phyloP scores from a whole-genome alignment of 2,113 vertebrate genomes.

The Tonatia bakeri region DNA sequence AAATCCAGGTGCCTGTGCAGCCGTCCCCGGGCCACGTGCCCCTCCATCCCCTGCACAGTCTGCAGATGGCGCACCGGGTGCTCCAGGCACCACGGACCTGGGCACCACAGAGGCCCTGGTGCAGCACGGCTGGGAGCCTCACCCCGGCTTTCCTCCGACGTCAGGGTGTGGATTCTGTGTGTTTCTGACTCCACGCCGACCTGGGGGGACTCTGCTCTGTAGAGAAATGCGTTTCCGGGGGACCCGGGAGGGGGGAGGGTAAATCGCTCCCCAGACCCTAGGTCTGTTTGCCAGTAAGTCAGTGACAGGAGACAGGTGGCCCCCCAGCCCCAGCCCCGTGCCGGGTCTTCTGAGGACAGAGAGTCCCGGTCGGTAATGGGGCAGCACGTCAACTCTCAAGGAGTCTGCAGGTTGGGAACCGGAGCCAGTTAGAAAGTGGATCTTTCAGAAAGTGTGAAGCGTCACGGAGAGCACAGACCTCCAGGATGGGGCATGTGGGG shows the following conservation, averaged over 20 bases:
- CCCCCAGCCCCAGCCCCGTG: rapidly evolving
- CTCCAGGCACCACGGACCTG: neutral
- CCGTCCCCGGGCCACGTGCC: neutral
- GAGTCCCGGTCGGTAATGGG: neutral
- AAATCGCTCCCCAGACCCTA: neutral
- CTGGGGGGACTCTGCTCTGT: neutral
- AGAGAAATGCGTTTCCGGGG: neutral
- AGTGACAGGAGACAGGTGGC: rapidly evolving
- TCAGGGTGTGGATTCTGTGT: neutral
- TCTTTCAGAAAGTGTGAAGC: neutral
- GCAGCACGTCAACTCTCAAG: no score
- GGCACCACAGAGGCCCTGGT: neutral
- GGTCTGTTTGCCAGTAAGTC: neutral
- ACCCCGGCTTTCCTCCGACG: no score
- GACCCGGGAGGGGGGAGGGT: neutral
- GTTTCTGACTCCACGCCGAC: neutral
- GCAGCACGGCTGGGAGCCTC: no score
- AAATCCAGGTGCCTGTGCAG: conserved; percentile 55
- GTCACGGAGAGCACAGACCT: neutral
- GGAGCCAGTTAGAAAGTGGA: neutral
- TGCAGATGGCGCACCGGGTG: neutral
- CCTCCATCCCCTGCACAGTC: neutral
- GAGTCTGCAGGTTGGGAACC: neutral
- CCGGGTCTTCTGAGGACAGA: neutral
- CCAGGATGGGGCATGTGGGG: no score